A percentile compares a stretch with the other conserved stretches of the same genome.
Evolutionary conservation across 2,888 invertebrate genomes (phyloP).

Genomic region (Mesopsocus fuscifrons): DNA sequence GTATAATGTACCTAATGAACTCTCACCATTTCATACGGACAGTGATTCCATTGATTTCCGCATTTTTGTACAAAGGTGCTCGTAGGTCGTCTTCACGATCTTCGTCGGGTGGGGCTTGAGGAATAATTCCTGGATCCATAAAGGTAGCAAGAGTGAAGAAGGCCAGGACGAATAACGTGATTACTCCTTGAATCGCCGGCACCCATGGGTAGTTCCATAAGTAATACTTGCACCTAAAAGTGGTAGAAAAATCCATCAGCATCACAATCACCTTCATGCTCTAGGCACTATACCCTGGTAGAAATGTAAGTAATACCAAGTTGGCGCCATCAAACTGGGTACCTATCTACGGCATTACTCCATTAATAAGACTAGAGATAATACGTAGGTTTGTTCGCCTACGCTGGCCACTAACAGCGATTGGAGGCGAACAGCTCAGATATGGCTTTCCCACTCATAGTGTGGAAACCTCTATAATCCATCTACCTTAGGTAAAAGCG

Average conservation of each 20-base stretch:
- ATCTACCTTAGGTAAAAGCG: no score
- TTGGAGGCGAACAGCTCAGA: no score
- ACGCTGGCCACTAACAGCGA: no score
- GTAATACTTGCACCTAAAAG: constrained; percentile 71
- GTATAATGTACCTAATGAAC: no score
- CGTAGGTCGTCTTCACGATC: constrained; percentile 94
- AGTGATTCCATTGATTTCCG: constrained; percentile 95
- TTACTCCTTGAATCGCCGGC: constrained; percentile 79
- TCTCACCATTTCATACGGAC: constrained; percentile 99
- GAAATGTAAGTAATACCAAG: no score
- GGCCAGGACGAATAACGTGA: constrained; percentile 93
- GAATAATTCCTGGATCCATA: constrained; percentile 98
- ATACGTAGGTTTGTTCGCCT: no score
- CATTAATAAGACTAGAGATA: no score
- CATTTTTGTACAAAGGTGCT: constrained; percentile 89
- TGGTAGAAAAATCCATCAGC: constrained; percentile 17
- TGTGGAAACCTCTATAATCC: no score
- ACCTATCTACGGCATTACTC: no score
- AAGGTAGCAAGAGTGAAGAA: constrained; percentile 98
- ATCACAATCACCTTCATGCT: no score
- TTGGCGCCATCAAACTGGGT: no score
- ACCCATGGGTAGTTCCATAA: constrained; percentile 71
- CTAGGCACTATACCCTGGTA: background rate
- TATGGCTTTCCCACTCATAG: no score
- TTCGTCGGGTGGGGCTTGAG: constrained; percentile 93